These are phyloP conservation scores for Xerus rutilus DNA, from an alignment of 2,797 vertebrate genomes.

Conservation along the genomic window DNA sequence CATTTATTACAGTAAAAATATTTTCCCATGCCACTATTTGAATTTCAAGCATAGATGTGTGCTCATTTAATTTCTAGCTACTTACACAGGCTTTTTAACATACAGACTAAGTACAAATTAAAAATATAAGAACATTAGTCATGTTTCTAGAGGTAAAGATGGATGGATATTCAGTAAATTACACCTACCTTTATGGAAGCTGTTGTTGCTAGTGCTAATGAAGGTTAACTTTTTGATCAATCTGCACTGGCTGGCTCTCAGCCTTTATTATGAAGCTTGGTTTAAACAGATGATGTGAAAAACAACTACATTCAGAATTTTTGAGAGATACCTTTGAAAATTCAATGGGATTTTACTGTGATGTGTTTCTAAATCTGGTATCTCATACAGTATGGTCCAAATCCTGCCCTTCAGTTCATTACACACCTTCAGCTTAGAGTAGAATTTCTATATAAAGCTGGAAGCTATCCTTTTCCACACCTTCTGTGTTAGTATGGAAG, in stretches of 20 bases:
- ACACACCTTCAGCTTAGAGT: background rate
- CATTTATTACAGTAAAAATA: slow-evolving; percentile 80
- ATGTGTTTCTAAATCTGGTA: background rate
- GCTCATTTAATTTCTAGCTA: slow-evolving; percentile 75
- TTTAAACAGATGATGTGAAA: slow-evolving; percentile 35
- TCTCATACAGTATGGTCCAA: background rate
- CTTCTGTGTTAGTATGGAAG: background rate
- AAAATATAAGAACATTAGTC: slow-evolving; percentile 77
- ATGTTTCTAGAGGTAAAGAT: slow-evolving; percentile 62
- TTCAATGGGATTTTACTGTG: background rate
- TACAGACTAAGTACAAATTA: slow-evolving; percentile 74
- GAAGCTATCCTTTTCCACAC: background rate
- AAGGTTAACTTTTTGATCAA: slow-evolving; percentile 44
- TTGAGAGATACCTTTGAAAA: slow-evolving; percentile 47
- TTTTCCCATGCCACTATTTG: slow-evolving; percentile 86
- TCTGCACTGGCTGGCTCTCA: background rate
- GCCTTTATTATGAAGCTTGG: slow-evolving; percentile 3
- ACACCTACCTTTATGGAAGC: background rate
- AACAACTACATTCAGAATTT: slow-evolving; percentile 47
- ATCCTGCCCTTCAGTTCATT: background rate
- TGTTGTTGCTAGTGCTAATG: background rate
- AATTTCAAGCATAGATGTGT: slow-evolving; percentile 78
- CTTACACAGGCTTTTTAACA: slow-evolving; percentile 63
- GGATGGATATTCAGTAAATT: slow-evolving; percentile 64
- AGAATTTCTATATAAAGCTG: slow-evolving; percentile 9